Conservation (phyloP, 1,140 invertebrate genomes). For the Drosophila paulistorum region DNA sequence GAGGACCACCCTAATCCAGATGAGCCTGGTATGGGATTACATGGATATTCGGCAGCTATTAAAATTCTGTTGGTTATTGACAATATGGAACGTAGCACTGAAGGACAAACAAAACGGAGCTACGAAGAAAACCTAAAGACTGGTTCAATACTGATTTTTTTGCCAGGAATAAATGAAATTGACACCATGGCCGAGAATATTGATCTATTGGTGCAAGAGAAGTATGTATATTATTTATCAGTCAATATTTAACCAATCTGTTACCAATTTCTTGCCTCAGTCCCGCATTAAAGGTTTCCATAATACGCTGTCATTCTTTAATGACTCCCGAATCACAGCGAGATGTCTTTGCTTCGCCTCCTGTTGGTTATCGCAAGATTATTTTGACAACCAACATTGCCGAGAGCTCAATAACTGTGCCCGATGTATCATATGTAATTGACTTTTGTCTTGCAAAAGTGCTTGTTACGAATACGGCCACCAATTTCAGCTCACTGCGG, state of each 20-base stretch:
- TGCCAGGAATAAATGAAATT: conserved; percentile 94
- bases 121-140: conserved; percentile 57
- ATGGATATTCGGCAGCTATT: conserved; percentile 86
- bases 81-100: conserved; percentile 85
- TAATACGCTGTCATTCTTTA: conserved; percentile 76
- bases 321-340: conserved; percentile 66
- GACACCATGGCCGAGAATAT: conserved; percentile 84
- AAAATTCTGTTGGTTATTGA: conserved; percentile 89
- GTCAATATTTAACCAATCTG: not conserved
- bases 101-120: conserved; percentile 14
- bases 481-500: conserved; percentile 91
- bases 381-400: conserved; percentile 98
- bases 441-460: conserved; percentile 97
- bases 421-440: conserved; percentile 96
- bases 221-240: conserved; percentile 42
- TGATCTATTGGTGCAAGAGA: conserved; percentile 16
- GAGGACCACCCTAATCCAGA: conserved; percentile 77
- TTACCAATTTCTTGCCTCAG: conserved; percentile 16
- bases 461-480: conserved; percentile 88
- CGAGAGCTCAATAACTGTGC: conserved; percentile 98
- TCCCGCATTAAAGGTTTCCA: conserved; percentile 38
- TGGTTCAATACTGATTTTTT: conserved; percentile 92
- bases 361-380: conserved; percentile 88
- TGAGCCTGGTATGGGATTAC: conserved; percentile 84
- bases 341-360: conserved; percentile 81